Evolutionary conservation across 2,113 vertebrate genomes (phyloP).

Genomic region (Pleuronectes platessa): DNA sequence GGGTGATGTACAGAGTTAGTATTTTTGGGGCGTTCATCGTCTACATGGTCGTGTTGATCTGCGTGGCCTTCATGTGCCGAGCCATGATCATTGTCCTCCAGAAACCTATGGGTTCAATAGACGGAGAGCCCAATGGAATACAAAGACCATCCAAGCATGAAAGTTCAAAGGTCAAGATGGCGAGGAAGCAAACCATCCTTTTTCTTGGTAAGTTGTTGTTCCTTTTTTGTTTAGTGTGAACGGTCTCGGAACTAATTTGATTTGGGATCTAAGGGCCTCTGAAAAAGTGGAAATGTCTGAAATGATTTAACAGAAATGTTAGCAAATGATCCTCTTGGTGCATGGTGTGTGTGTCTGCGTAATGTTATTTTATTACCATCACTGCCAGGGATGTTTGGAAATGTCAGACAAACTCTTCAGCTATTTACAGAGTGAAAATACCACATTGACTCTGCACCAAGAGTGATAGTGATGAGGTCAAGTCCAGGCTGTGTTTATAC

Average conservation of each 20-base stretch:
- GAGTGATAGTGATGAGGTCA: no score
- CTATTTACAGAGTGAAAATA: no score
- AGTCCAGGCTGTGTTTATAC: no score
- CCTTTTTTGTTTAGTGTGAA: not conserved
- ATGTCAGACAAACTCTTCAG: conserved; percentile 16
- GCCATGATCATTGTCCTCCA: conserved; percentile 88
- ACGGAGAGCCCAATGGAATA: not conserved
- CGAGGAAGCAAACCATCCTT: conserved; percentile 90
- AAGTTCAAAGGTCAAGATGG: conserved; percentile 74
- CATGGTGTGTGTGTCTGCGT: not conserved
- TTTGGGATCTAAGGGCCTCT: not conserved
- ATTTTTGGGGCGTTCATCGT: conserved; percentile 88
- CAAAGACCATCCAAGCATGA: conserved; percentile 69
- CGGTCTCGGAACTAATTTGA: not conserved
- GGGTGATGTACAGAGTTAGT: conserved; percentile 88
- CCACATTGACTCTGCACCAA: no score
- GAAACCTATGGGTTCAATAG: conserved; percentile 64
- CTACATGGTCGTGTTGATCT: conserved; percentile 87
- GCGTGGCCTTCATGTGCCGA: conserved; percentile 90
- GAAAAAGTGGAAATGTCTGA: not conserved
- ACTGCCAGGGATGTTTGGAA: not conserved
- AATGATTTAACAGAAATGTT: not conserved
- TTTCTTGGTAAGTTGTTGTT: conserved; percentile 81
- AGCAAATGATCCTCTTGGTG: not conserved
- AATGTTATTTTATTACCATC: not conserved